These are phyloP conservation scores for Listrodromus nycthemerus DNA, from an alignment of 2,888 invertebrate species.

Conservation along the genomic window DNA sequence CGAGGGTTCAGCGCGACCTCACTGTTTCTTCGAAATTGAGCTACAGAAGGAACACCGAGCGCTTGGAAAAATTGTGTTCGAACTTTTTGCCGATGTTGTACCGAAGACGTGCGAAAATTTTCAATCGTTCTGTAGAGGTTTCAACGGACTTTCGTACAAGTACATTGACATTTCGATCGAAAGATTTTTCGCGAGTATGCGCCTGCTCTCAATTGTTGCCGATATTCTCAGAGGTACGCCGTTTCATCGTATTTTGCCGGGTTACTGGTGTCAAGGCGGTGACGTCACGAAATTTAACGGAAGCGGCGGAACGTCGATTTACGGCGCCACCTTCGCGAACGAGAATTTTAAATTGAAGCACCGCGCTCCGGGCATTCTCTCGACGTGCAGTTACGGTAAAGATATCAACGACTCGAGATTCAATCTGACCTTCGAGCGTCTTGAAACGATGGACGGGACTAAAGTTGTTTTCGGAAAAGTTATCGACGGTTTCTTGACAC, in stretches of 20 bases:
- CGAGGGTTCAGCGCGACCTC: constrained; percentile 65
- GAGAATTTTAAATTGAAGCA: constrained; percentile 85
- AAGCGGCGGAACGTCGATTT: constrained; percentile 85
- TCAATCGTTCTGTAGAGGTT: constrained; percentile 79
- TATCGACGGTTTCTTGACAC: constrained; percentile 75
- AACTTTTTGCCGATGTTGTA: constrained; percentile 81
- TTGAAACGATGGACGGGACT: constrained; percentile 86
- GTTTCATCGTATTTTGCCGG: constrained; percentile 87
- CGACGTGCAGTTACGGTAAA: constrained; percentile 84
- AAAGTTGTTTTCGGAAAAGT: constrained; percentile 87
- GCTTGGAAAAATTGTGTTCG: constrained; percentile 81
- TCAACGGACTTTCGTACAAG: constrained; percentile 81
- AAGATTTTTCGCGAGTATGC: neutral
- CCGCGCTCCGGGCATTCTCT: constrained; percentile 86
- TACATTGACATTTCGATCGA: constrained; percentile 61
- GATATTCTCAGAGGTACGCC: constrained; percentile 75
- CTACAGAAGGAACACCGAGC: constrained; percentile 72
- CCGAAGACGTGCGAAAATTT: constrained; percentile 83
- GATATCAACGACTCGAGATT: constrained; percentile 86
- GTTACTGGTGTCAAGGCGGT: constrained; percentile 87
- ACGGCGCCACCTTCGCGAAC: constrained; percentile 83
- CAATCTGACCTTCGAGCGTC: constrained; percentile 86
- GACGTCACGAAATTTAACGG: constrained; percentile 87
- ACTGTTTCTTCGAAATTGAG: constrained; percentile 81
- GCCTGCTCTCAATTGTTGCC: neutral